Conservation (phyloP, 2,797 vertebrate genomes). For the Pangasius larnaudii region DNA sequence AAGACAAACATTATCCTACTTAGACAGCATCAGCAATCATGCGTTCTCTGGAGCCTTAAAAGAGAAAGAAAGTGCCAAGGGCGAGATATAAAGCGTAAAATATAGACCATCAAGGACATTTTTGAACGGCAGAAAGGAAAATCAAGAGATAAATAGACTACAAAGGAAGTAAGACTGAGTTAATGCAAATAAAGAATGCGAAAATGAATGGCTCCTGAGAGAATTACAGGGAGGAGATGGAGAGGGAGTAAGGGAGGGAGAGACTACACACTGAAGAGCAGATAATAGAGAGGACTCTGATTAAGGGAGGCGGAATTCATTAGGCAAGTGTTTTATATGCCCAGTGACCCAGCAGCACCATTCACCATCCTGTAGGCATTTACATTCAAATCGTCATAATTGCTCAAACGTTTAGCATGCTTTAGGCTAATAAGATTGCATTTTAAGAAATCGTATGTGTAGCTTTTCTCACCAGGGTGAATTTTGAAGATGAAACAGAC, state of each 20-base stretch:
- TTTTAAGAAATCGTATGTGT: background rate
- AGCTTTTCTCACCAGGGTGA: background rate
- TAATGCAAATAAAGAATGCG: background rate
- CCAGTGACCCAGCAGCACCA: conserved; percentile 65
- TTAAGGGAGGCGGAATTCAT: background rate
- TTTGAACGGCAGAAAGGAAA: background rate
- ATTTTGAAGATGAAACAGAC: background rate
- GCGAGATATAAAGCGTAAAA: conserved; percentile 44
- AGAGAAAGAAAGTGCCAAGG: conserved; percentile 17
- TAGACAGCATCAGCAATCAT: background rate
- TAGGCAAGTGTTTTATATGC: background rate
- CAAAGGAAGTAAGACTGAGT: background rate
- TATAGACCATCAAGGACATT: background rate
- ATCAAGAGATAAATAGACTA: conserved; percentile 8
- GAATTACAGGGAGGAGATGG: conserved; percentile 16
- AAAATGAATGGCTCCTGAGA: conserved; percentile 11
- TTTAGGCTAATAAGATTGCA: background rate
- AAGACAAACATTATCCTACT: background rate
- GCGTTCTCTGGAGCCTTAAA: background rate
- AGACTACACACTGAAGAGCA: conserved; percentile 52
- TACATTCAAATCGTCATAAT: background rate
- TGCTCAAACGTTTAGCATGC: background rate
- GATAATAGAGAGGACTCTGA: conserved; percentile 61
- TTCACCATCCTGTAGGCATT: conserved; percentile 18
- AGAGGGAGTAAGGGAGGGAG: conserved; percentile 5